Base-by-base conservation (phyloP, 2,113 vertebrate genomes). In the Oenanthe melanoleuca region DNA sequence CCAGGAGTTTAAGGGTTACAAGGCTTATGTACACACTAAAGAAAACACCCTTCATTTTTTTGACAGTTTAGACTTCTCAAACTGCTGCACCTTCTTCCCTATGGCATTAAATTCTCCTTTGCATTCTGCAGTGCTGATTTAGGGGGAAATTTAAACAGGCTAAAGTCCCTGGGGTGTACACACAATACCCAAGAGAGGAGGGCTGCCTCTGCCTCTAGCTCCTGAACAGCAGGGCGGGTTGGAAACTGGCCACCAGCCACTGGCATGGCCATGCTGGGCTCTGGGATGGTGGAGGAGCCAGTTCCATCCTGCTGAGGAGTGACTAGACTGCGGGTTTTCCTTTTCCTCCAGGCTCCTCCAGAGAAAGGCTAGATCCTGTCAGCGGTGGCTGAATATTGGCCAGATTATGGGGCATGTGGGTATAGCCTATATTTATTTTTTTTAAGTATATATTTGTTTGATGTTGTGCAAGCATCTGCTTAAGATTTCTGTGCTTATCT, bases 401-500 rank as follows among this genome's bases (percentile, higher is more conserved):
- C 79, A 96, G 81, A 96, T 92, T 86, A 59, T 34, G 75, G 95
- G 93, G 89, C 93, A 96, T 96, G 93, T 66, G 95, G 88, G 93
- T 96, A 95, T 59, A 95, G 93, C 75, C 66, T 82, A 24, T 88
- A 92, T 94, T 93, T 96, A 72, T 95, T 89, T 89, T 84, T 92
- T 93, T 93, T 0, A 93, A 96, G 69, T 89, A 86, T 92, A 50
- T 91, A 89, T 91, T 95, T 96, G 87, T 95, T 92, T 95, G 95
- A 96, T 96, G 93, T 97, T 95, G 93, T 88, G 88, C 93, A 94
- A 95, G 89, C 97, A 97, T 97, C 96, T 97, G 96, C 96, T 97
- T 97, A 95, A 96, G 94, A 96, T 97, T 97, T 97, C 91, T 97
- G 89, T 94, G 96, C 97, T 97, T 95, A 97, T 96, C 96, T 96